These are phyloP conservation scores for Trichonephila inaurata DNA, from an alignment of 1,140 invertebrate genomes.

Conservation along the genomic window DNA sequence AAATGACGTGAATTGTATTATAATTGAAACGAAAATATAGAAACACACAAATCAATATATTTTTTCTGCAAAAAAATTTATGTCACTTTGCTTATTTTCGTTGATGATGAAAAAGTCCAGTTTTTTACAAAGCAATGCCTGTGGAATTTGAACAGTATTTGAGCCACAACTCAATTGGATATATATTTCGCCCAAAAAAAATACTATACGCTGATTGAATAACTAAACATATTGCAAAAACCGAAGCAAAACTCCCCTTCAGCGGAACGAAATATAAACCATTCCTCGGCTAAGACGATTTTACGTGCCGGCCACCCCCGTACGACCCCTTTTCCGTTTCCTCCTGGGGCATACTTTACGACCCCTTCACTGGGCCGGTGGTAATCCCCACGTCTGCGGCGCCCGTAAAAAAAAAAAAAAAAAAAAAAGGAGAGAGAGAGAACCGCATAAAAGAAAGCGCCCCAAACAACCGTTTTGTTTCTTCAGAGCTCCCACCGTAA, in stretches of 20 bases:
- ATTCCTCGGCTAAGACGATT: not conserved
- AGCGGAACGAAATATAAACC: not conserved
- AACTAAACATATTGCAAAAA: not conserved
- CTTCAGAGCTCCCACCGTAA: not conserved
- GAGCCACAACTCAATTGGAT: too few relatives aligned
- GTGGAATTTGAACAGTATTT: too few relatives aligned
- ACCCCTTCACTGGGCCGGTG: not conserved
- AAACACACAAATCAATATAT: too few relatives aligned
- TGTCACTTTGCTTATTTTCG: too few relatives aligned
- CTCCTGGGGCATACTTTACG: slow-evolving; percentile 28
- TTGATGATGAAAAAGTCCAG: too few relatives aligned
- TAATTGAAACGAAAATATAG: too few relatives aligned
- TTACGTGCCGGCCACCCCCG: not conserved
- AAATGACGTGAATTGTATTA: too few relatives aligned
- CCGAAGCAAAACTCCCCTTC: not conserved
- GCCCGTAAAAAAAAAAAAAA: slow-evolving; percentile 6
- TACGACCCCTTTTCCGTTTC: not conserved
- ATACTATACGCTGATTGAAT: too few relatives aligned
- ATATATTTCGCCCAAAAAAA: too few relatives aligned
- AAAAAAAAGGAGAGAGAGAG: too few relatives aligned
- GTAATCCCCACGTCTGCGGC: slow-evolving; percentile 24
- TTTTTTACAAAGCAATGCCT: too few relatives aligned
- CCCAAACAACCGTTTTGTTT: slow-evolving; percentile 19
- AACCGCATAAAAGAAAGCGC: slow-evolving; percentile 29
- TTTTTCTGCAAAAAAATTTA: too few relatives aligned